phyloP scores from a whole-genome alignment of 1,140 invertebrate species.

The Myzus persicae region DNA sequence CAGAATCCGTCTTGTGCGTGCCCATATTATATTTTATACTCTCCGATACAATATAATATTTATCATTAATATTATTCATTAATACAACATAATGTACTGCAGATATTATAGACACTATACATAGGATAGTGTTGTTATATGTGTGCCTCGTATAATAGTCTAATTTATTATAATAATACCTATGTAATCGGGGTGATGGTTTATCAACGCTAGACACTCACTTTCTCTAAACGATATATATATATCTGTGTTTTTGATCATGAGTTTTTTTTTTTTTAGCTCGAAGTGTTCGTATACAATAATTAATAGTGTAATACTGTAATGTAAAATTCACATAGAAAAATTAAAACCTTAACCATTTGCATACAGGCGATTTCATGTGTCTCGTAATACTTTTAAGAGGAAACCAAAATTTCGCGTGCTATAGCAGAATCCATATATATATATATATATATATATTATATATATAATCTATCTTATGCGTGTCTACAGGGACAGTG shows the following conservation, averaged over 20 bases:
- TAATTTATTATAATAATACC: not conserved
- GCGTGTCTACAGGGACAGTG: not conserved
- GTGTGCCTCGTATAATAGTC: too few species aligned
- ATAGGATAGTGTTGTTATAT: not conserved
- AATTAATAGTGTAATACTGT: too few species aligned
- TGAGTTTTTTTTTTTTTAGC: not conserved
- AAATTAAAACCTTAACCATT: not conserved
- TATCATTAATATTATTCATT: not conserved
- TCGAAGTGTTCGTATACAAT: not conserved
- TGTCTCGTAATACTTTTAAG: not conserved
- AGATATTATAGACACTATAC: too few species aligned
- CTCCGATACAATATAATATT: not conserved
- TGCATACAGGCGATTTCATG: not conserved
- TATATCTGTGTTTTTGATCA: not conserved
- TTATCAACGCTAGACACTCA: not conserved
- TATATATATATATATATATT: too few species aligned
- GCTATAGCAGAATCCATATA: not conserved
- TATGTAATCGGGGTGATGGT: not conserved
- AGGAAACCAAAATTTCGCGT: not conserved
- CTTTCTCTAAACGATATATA: not conserved
- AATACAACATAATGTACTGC: not conserved
- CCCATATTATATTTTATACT: not conserved
- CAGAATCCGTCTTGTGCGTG: too few species aligned
- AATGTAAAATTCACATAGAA: too few species aligned
- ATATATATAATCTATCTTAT: too few species aligned